Evolutionary conservation across 2,888 invertebrate genomes (phyloP), one percentile per base, ranked within the genome.

Genomic region (Mythimna impura): DNA sequence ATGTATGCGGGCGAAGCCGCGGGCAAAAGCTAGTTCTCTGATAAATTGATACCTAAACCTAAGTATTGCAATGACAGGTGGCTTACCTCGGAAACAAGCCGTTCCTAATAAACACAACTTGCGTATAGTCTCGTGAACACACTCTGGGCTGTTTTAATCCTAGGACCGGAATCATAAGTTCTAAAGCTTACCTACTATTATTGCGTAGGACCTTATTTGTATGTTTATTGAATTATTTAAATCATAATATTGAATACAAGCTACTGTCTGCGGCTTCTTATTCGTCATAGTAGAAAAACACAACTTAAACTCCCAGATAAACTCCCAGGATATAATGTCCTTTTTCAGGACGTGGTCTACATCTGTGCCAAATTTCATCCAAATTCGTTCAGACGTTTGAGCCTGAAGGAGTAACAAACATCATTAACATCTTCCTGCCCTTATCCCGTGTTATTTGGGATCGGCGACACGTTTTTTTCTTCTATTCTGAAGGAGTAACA

Each of bases 61-160:
- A 34, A 43, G 63, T 66, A 66, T 63, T 66, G 76, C 71, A 66
- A 55, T 30, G 58, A 30, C 54, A 60, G 58, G 73, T 63, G 62
- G 82, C 50, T 72, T 43, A 50, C 78, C 82, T 82, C 82, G 82
- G 36, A 25, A 10, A 20, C 30, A 68, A 43, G 68, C 30, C 57
- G 72, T 62, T 54, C 34, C 54, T n/a, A n/a, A 25, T 43, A 36
- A 25, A 47, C 52, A 58, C 43, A 40, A 61, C 58, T 66, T 67
- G 76, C 50, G 47, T 47, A 30, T 64, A 34, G n/a, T 63, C 50
- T 61, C 47, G 52, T 22, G 34, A 40, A 58, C 65, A 72, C 65
- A 81, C 67, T 68, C 58, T n/a, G 34, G 2, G n/a, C 30, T 65
- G 64, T 58, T 71, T 66, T 50, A 57, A 52, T 57, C 64, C 10